Conservation (phyloP, 2,113 vertebrate genomes). For the Trochalopteron elliotii region DNA sequence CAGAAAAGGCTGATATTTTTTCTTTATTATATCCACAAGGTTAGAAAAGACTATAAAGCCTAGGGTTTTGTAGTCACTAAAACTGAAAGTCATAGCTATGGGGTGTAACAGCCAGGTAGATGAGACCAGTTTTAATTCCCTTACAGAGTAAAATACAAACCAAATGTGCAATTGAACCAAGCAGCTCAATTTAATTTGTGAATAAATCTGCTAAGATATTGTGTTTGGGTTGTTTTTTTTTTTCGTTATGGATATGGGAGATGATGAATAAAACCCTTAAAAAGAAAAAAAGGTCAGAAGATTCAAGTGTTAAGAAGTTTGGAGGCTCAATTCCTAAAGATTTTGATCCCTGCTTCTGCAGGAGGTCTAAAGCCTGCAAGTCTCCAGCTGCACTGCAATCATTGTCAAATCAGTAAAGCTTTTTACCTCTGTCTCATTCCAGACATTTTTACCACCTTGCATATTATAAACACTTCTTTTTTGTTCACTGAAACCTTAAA, state of each 20-base stretch:
- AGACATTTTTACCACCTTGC: not conserved
- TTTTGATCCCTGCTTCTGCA: not conserved
- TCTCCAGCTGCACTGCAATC: not conserved
- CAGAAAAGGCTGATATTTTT: not conserved
- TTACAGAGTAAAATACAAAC: not conserved
- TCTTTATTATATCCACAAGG: not conserved
- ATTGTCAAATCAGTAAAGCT: not conserved
- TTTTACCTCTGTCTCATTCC: not conserved
- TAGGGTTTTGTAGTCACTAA: not conserved
- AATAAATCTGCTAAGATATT: not conserved
- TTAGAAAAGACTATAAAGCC: not conserved
- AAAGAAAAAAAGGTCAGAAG: not conserved
- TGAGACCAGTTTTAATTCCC: not conserved
- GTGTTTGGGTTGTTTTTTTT: not conserved
- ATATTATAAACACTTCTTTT: not conserved
- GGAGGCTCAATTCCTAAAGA: not conserved
- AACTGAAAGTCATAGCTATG: not conserved
- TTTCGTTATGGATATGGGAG: not conserved
- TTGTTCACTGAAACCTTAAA: not conserved
- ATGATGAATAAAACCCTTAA: not conserved
- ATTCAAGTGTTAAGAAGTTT: not conserved
- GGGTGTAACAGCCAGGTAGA: not conserved
- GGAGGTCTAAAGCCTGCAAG: not conserved
- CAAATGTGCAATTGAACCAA: not conserved
- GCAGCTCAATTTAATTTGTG: not conserved